Percentiles rank a stretch among this genome's conserved stretches.
phyloP scores from a whole-genome alignment of 1,140 invertebrate genomes.

The Ceratosolen solmsi region DNA sequence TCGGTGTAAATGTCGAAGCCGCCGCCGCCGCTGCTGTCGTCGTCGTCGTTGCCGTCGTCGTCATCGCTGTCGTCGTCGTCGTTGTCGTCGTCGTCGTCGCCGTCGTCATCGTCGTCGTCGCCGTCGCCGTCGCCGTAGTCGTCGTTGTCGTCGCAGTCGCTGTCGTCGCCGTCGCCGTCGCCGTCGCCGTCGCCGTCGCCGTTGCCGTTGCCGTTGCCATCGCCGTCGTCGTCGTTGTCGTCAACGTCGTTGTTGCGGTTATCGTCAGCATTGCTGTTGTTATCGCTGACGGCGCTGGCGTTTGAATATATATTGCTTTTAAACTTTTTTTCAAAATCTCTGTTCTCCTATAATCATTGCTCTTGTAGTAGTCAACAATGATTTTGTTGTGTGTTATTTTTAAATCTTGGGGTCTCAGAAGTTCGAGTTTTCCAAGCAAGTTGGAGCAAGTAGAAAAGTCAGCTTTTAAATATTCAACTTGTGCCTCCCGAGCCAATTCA shows the following conservation, averaged over 20 bases:
- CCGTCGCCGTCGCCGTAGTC: too few species aligned
- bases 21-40: too few species aligned
- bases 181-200: neutral
- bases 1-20: too few species aligned
- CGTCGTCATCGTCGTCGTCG: too few species aligned
- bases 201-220: neutral
- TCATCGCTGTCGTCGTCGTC: too few species aligned
- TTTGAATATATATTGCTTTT: constrained; percentile 76
- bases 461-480: constrained; percentile 76
- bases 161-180: too few species aligned
- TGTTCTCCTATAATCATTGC: constrained; percentile 79
- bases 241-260: neutral
- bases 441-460: constrained; percentile 76
- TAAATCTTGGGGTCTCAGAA: constrained; percentile 76
- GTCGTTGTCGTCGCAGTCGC: too few species aligned
- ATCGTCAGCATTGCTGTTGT: neutral
- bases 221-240: neutral
- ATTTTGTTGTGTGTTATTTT: constrained; percentile 84
- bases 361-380: constrained; percentile 82
- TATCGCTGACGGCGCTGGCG: neutral
- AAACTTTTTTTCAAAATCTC: constrained; percentile 82
- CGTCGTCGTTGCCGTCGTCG: too few species aligned
- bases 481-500: constrained; percentile 75
- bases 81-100: too few species aligned
- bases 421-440: constrained; percentile 77